Evolutionary conservation across 2,888 invertebrate genomes (phyloP), one percentile per base, ranked within the genome.

Genomic region (Heliconius ethilla): DNA sequence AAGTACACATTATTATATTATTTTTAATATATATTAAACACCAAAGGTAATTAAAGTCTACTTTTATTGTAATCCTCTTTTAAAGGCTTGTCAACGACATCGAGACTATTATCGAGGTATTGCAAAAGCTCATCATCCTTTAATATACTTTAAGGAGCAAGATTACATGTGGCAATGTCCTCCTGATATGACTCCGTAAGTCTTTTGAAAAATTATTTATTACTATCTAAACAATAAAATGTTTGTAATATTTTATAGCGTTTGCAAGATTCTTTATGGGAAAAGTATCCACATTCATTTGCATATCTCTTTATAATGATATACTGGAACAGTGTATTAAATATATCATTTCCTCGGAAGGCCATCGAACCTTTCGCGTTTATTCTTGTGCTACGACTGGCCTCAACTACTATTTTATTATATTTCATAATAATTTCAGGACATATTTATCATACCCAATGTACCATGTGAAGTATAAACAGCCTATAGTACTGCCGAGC

Each of bases 91-190:
- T 79, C 96, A 96, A 85, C 89, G 94, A 55, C 95, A 96, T 81
- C 91, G 96, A 79, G 95, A 96, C 84, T 96, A 95, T 85, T 96
- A 96, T 85, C 95, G 95, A 87, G 96, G 96, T 66, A 94, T 95
- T 80, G 89, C 95, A 3, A 95, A 95, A 75, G 90, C 93, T 3
- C 84, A 95, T 79, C 96, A 96, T 87, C 96, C 96, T 0, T 84
- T 96, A 69, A 85, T 91, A 73, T 96, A 95, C 86, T 96, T 96
- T 87, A 94, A 91, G 80, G 90, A 91, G 1, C 86, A 92, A 7
- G 87, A 91, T 70, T 95, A 93, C 82, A 84, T 86, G 82, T 96
- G 92, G 86, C 95, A 96, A 85, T 96, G 96, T 83, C 95, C 96
- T 13, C 87, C 92, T 69, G 95, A 95, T 83, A 95, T 95, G 87